Percentiles rank a stretch among this genome's conserved stretches.
These are phyloP conservation scores for Apodemia hepburni DNA, from an alignment of 2,888 invertebrate species.

Conservation along the genomic window DNA sequence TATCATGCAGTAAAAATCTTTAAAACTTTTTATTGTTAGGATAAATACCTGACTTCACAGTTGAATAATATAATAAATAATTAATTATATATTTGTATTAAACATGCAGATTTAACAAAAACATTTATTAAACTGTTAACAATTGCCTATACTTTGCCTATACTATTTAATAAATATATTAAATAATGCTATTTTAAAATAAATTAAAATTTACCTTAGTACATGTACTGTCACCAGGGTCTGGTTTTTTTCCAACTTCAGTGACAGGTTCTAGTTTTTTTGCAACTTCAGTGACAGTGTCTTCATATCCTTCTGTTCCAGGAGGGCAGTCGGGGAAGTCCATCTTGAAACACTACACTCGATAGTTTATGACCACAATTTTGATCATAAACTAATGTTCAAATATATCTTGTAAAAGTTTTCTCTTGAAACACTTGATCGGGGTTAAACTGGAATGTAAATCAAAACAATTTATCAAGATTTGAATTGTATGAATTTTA, in stretches of 20 bases:
- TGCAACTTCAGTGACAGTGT: constrained; percentile 57
- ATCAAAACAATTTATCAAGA: constrained; percentile 24
- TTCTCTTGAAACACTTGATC: constrained; percentile 27
- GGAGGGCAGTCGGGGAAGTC: constrained; percentile 73
- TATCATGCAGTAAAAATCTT: not conserved
- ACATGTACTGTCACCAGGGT: constrained; percentile 34
- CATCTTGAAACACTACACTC: constrained; percentile 73
- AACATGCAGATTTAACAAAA: not conserved
- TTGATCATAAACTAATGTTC: constrained; percentile 54
- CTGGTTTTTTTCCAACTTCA: constrained; percentile 47
- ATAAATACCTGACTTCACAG: not conserved
- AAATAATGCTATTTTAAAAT: constrained; percentile 2
- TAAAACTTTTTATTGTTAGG: not conserved
- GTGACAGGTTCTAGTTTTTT: constrained; percentile 46
- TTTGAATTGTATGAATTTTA: constrained; percentile 8
- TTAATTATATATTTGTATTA: not conserved
- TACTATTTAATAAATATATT: constrained; percentile 4
- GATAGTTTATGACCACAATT: constrained; percentile 61
- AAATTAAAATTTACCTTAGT: constrained; percentile 69
- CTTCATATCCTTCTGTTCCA: constrained; percentile 71
- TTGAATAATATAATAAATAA: not conserved
- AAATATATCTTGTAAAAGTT: constrained; percentile 25
- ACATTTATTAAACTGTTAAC: not conserved
- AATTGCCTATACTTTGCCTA: not conserved
- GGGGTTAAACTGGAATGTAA: constrained; percentile 33